A percentile compares a stretch with the other conserved stretches of the same genome.
Evolutionary conservation across 2,113 vertebrate species (phyloP).

Genomic region (Siniperca chuatsi): DNA sequence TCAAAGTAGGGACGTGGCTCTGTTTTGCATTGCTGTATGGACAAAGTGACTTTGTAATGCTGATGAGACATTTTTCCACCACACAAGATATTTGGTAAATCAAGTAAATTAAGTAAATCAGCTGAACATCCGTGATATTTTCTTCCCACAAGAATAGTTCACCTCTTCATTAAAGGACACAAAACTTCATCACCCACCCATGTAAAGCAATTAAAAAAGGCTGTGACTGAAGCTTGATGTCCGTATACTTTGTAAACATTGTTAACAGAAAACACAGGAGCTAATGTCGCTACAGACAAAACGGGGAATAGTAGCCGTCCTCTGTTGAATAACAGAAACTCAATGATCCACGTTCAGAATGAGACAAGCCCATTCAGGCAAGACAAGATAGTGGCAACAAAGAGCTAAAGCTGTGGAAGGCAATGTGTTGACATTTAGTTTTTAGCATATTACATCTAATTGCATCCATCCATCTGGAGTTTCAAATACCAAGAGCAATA

Average conservation of each 20-base stretch:
- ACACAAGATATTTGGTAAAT: conserved; percentile 16
- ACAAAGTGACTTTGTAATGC: conserved; percentile 21
- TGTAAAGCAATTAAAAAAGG: conserved; percentile 2
- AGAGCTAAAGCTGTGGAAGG: conserved; percentile 48
- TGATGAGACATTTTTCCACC: conserved; percentile 16
- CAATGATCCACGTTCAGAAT: conserved; percentile 66
- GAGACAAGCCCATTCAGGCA: conserved; percentile 62
- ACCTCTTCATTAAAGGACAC: conserved; percentile 28
- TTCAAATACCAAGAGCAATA: conserved; percentile 58
- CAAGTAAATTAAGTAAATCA: conserved; percentile 9
- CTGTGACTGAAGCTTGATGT: conserved; percentile 12
- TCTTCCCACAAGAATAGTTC: neutral
- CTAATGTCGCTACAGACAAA: conserved; percentile 41
- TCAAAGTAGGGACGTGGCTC: conserved; percentile 24
- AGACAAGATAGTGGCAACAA: conserved; percentile 53
- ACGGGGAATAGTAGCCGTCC: conserved; percentile 26
- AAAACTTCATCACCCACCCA: neutral
- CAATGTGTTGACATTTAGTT: conserved; percentile 71
- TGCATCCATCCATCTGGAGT: conserved; percentile 72
- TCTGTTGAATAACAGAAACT: conserved; percentile 69
- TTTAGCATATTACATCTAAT: conserved; percentile 64
- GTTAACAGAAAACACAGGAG: conserved; percentile 42
- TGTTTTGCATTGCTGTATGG: conserved; percentile 37
- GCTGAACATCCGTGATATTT: neutral
- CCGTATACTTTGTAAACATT: conserved; percentile 16